phyloP scores from a whole-genome alignment of 2,113 vertebrate genomes.

The Megaleporinus macrocephalus region DNA sequence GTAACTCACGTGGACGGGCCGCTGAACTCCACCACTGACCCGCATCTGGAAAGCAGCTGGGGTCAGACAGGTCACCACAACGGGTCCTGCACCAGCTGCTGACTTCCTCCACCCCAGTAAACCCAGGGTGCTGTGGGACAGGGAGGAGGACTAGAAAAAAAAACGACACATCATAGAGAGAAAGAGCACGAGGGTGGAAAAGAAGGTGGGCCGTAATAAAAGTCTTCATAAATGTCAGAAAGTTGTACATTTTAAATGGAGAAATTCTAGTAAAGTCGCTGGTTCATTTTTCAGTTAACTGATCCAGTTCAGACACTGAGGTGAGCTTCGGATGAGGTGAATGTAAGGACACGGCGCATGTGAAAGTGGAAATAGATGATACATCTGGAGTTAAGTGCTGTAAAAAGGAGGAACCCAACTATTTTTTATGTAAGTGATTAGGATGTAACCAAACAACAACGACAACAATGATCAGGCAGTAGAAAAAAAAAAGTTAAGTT shows the following conservation, averaged over 20 bases:
- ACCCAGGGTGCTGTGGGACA: not conserved
- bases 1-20: constrained; percentile 74
- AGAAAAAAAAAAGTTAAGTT: too few relatives aligned
- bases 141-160: not conserved
- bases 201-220: not conserved
- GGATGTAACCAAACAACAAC: too few relatives aligned
- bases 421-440: too few relatives aligned
- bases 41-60: constrained; percentile 81
- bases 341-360: not conserved
- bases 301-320: not conserved
- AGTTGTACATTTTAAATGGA: not conserved
- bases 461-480: too few relatives aligned
- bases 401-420: too few relatives aligned
- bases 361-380: not conserved
- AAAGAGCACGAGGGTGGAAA: not conserved
- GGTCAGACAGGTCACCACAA: constrained; percentile 67
- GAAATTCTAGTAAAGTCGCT: not conserved
- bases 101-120: not conserved
- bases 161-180: not conserved
- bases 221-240: not conserved
- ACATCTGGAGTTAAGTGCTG: not conserved
- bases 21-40: constrained; percentile 68
- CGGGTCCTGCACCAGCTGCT: constrained; percentile 76
- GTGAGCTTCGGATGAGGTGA: not conserved
- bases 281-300: not conserved